phyloP scores from a whole-genome alignment of 1,140 invertebrate species.

The Penaeus japonicus region DNA sequence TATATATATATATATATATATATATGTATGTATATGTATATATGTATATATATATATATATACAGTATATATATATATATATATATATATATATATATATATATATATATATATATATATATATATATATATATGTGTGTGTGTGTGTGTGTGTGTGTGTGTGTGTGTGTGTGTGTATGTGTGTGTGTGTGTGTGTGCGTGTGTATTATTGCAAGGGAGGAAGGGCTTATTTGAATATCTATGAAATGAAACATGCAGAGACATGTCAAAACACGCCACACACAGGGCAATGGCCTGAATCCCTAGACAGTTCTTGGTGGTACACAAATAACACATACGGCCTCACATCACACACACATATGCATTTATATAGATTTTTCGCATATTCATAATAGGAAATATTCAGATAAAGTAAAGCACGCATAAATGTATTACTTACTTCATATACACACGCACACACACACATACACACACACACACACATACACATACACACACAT shows the following conservation, averaged over 20 bases:
- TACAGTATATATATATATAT: neutral
- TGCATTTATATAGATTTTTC: neutral
- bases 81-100: neutral
- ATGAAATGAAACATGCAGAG: too few relatives aligned
- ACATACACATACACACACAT: neutral
- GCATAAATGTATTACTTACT: neutral
- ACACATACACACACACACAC: neutral
- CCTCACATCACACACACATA: neutral
- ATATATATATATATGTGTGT: neutral
- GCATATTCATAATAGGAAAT: neutral
- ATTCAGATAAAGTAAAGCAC: neutral
- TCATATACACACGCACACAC: neutral
- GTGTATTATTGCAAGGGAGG: too few relatives aligned
- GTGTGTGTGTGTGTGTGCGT: too few relatives aligned
- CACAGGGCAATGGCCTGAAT: too few relatives aligned
- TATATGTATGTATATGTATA: neutral
- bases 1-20: neutral
- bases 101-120: conserved; percentile 6
- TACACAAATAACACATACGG: neutral
- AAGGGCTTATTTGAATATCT: too few relatives aligned
- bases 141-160: neutral
- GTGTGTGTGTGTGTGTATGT: too few relatives aligned
- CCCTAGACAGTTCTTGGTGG: neutral
- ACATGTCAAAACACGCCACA: too few relatives aligned
- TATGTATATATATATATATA: neutral